phyloP scores from a whole-genome alignment of 2,113 vertebrate species.

The Alligator sinensis region DNA sequence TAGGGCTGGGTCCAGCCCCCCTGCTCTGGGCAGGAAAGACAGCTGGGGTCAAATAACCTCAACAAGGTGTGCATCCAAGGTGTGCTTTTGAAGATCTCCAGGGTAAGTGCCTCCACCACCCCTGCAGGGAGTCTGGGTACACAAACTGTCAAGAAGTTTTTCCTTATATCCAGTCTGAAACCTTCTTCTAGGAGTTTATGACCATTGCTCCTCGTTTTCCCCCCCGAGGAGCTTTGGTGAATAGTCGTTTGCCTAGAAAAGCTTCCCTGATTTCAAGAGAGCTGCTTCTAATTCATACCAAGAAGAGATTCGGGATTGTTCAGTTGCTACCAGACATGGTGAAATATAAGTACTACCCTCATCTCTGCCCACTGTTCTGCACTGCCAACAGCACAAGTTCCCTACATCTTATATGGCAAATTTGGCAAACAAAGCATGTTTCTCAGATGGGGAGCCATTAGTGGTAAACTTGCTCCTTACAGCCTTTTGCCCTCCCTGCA shows the following conservation, averaged over 20 bases:
- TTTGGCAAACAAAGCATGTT: not conserved
- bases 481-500: not conserved
- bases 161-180: too few relatives aligned
- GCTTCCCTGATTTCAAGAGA: not conserved
- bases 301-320: not conserved
- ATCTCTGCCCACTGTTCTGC: not conserved
- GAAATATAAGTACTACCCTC: not conserved
- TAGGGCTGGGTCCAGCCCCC: too few relatives aligned
- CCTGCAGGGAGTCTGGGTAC: too few relatives aligned
- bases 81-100: too few relatives aligned
- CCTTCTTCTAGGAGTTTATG: too few relatives aligned
- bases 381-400: not conserved
- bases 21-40: too few relatives aligned
- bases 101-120: too few relatives aligned
- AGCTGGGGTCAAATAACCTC: too few relatives aligned
- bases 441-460: not conserved
- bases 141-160: too few relatives aligned
- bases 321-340: not conserved
- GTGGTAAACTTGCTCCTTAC: not conserved
- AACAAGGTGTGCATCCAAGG: too few relatives aligned
- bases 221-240: too few relatives aligned
- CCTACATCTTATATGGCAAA: not conserved
- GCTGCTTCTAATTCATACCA: not conserved
- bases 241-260: not conserved
- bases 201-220: too few relatives aligned